Base-by-base conservation (phyloP, 2,113 vertebrate genomes). In the Lamprotornis superbus region DNA sequence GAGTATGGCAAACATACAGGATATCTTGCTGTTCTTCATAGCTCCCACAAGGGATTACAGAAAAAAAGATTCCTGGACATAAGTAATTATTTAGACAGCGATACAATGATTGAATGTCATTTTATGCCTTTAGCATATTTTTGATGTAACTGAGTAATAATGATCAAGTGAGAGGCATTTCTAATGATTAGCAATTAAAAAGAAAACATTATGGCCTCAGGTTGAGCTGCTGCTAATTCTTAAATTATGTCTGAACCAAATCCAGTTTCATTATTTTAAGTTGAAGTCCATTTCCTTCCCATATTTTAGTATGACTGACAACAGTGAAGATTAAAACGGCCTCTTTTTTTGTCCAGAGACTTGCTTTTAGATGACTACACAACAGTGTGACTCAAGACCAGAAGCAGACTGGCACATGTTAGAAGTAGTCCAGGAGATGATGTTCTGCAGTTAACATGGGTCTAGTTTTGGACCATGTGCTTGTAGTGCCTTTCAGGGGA, bases 131-230 rank as follows among this genome's bases (percentile, higher is more conserved):
- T 39, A 53, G 12, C 42, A 39, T 75, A 50, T 39, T 93, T 97
- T 94, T 89, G 25, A 89, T 93, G 96, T 94, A 96, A 79, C 49
- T 57, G 31, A 82, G 52, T 42, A 68, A 81, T 91, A 92, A 74
- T 22, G 49, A 95, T 91, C 80, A 79, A 86, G 40, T 84, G 23
- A 46, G 53, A 31, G 59, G 20, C 53, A 67, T 91, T 96, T 37
- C 64, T 87, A 18, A 71, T 91, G 56, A 97, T 94, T 78, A 95
- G 37, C 76, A 94, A 81, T 90, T 76, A 83, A 73, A 63, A 55
- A 74, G 3, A 89, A 67, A 75, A 73, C 24, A 40, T 39, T 17
- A 56, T 75, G 42, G 87, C 68, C 65, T 89, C 67, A 65, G 35
- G 40, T 93, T 27, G 15, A 83, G 74, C 61, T 13, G 8, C 42